These are phyloP conservation scores for Falco columbarius DNA, from an alignment of 2,797 vertebrate genomes.

Conservation along the genomic window DNA sequence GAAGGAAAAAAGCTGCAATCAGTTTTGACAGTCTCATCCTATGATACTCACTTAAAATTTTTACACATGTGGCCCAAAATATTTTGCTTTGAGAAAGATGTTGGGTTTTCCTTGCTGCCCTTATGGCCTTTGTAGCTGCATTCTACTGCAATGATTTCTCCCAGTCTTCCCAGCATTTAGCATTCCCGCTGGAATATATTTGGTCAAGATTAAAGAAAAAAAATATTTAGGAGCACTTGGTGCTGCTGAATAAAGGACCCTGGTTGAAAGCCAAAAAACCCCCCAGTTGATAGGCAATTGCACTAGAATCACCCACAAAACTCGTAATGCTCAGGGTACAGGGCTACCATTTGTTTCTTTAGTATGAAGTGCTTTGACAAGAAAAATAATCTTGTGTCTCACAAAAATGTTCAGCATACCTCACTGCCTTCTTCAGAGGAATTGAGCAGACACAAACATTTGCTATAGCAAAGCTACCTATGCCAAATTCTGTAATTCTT, in stretches of 20 bases:
- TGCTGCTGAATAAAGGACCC: background rate
- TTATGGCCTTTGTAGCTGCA: background rate
- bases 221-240: background rate
- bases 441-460: background rate
- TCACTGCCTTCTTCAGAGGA: background rate
- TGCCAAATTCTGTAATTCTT: background rate
- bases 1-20: background rate
- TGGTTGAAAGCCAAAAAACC: background rate
- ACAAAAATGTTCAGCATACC: background rate
- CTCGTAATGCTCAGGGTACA: background rate
- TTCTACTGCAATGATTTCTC: background rate
- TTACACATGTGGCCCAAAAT: background rate
- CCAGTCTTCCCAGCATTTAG: background rate
- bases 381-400: background rate
- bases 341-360: background rate
- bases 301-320: background rate
- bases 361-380: background rate
- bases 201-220: background rate
- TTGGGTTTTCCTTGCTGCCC: background rate
- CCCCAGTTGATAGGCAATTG: background rate
- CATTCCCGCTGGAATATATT: background rate
- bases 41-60: background rate
- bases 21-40: constrained; percentile 3
- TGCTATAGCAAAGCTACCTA: background rate
- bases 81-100: background rate